phyloP scores from a whole-genome alignment of 2,888 invertebrate species.

The Melanophora roralis region DNA sequence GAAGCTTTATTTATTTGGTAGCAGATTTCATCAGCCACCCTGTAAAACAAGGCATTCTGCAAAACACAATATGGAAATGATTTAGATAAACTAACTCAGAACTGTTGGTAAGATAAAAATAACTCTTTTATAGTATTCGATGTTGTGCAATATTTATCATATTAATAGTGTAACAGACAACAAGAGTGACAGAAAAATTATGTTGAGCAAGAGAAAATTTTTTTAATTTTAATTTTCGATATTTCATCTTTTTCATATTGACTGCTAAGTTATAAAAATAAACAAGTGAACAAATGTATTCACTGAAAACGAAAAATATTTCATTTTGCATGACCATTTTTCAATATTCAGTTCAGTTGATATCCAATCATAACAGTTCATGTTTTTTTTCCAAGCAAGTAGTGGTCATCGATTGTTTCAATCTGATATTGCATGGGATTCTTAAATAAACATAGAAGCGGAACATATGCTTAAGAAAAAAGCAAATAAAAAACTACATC shows the following conservation, averaged over 20 bases:
- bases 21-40: too few relatives aligned
- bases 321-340: constrained; percentile 18
- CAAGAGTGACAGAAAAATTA: too few relatives aligned
- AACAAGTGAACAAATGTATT: background rate
- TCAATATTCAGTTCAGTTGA: constrained; percentile 18
- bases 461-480: background rate
- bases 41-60: too few relatives aligned
- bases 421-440: constrained; percentile 8
- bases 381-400: background rate
- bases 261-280: constrained; percentile 2
- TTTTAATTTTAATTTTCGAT: background rate
- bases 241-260: background rate
- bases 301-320: background rate
- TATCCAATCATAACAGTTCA: constrained; percentile 39
- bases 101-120: too few relatives aligned
- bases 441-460: background rate
- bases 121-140: too few relatives aligned
- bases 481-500: background rate
- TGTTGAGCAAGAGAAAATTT: background rate
- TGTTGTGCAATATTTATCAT: too few relatives aligned
- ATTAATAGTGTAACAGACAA: too few relatives aligned
- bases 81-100: too few relatives aligned
- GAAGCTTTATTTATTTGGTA: too few relatives aligned
- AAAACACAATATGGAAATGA: too few relatives aligned
- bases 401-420: constrained; percentile 43